Evolutionary conservation across 2,797 vertebrate species (phyloP).

Genomic region (Meriones psammophilus): DNA sequence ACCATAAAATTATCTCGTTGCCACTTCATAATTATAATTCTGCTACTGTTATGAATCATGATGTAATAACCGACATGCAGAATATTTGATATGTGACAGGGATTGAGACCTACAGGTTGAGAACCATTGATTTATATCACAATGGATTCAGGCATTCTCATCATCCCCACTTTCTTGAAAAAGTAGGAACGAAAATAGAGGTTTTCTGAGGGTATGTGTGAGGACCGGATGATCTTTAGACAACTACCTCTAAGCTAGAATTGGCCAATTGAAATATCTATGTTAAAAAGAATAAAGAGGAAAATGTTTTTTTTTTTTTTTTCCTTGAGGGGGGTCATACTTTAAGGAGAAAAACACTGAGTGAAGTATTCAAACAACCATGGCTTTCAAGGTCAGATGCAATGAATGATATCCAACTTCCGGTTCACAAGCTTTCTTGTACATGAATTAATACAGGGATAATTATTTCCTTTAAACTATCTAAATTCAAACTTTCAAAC

Average conservation of each 20-base stretch:
- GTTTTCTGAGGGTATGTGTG: not conserved
- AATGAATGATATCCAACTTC: not conserved
- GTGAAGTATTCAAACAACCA: not conserved
- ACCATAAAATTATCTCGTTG: not conserved
- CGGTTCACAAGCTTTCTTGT: not conserved
- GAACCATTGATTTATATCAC: not conserved
- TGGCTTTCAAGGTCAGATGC: constrained; percentile 20
- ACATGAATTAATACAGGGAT: not conserved
- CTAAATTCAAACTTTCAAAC: constrained; percentile 25
- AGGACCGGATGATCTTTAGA: not conserved
- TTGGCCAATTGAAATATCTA: not conserved
- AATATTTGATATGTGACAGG: not conserved
- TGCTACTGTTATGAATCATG: not conserved
- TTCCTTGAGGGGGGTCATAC: too few relatives aligned
- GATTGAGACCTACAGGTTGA: not conserved
- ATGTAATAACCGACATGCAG: not conserved
- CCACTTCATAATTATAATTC: not conserved
- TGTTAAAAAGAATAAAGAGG: not conserved
- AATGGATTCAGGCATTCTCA: not conserved
- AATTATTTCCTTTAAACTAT: not conserved
- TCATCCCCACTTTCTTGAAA: not conserved
- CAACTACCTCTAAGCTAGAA: not conserved
- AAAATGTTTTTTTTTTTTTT: too few relatives aligned
- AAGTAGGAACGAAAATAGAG: not conserved
- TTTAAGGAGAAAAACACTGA: not conserved